These are phyloP conservation scores for Anser brachyrhynchus DNA, from an alignment of 2,113 vertebrate species.

Conservation along the genomic window DNA sequence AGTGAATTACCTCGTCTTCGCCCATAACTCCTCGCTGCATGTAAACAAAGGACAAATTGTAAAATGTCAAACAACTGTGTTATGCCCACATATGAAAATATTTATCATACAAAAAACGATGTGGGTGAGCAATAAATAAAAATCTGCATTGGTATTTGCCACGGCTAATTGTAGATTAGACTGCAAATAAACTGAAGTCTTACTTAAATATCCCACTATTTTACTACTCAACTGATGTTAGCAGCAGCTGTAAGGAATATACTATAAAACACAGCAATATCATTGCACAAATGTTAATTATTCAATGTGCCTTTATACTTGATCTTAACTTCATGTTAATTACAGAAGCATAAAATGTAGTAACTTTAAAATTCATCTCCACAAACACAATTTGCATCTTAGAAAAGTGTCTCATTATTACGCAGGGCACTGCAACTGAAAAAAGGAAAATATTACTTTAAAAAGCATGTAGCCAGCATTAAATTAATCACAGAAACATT, in stretches of 20 bases:
- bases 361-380: not conserved
- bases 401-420: not conserved
- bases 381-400: not conserved
- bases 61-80: conserved; percentile 75
- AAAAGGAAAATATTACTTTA: conserved; percentile 17
- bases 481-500: conserved; percentile 50
- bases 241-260: not conserved
- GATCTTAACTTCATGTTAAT: not conserved
- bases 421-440: not conserved
- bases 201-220: not conserved
- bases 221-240: not conserved
- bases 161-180: not conserved
- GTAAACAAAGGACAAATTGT: conserved; percentile 91
- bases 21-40: conserved; percentile 99
- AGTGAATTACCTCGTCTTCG: conserved; percentile 98
- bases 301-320: not conserved
- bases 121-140: conserved; percentile 56
- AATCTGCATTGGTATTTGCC: not conserved
- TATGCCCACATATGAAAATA: conserved; percentile 69
- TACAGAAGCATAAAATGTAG: not conserved
- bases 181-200: not conserved
- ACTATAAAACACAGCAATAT: not conserved
- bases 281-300: not conserved
- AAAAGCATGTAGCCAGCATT: conserved; percentile 1
- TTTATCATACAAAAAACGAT: conserved; percentile 52